Conservation (phyloP, 2,113 vertebrate species). For the Irena cyanogastra region DNA sequence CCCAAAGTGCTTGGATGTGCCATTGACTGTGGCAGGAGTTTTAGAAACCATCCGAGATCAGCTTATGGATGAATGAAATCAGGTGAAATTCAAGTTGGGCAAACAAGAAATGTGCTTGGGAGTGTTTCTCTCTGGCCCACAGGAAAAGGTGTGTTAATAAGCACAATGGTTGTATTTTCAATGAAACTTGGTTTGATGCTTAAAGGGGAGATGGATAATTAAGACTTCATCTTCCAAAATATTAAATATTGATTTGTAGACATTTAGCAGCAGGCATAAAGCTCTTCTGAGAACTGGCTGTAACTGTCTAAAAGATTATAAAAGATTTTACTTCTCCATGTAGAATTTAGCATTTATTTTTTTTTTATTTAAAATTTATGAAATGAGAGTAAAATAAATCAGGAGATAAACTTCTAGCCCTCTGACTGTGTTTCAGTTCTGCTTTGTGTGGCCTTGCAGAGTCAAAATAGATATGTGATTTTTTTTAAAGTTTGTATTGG, state of each 20-base stretch:
- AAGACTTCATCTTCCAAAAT: constrained; percentile 75
- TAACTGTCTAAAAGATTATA: constrained; percentile 70
- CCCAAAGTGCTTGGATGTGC: background rate
- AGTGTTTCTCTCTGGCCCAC: constrained; percentile 32
- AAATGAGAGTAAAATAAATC: constrained; percentile 59
- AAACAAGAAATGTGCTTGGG: background rate
- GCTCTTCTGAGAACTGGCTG: constrained; percentile 69
- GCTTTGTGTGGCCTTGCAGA: constrained; percentile 28
- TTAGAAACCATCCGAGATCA: background rate
- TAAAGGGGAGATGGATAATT: constrained; percentile 70
- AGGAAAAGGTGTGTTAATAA: constrained; percentile 61
- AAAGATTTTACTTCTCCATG: constrained; percentile 69
- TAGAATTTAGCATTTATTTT: constrained; percentile 60
- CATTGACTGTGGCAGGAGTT: background rate
- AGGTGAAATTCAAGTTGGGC: background rate
- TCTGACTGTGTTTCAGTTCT: background rate
- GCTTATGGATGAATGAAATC: background rate
- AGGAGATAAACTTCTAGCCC: constrained; percentile 34
- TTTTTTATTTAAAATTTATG: constrained; percentile 71
- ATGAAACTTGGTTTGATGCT: constrained; percentile 53
- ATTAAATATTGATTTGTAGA: constrained; percentile 77
- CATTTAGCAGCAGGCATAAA: constrained; percentile 70
- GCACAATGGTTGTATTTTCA: constrained; percentile 53
- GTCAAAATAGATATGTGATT: constrained; percentile 31
- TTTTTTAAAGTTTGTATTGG: constrained; percentile 59